phyloP scores from a whole-genome alignment of 2,113 vertebrate genomes.

The Gallinago undulata region DNA sequence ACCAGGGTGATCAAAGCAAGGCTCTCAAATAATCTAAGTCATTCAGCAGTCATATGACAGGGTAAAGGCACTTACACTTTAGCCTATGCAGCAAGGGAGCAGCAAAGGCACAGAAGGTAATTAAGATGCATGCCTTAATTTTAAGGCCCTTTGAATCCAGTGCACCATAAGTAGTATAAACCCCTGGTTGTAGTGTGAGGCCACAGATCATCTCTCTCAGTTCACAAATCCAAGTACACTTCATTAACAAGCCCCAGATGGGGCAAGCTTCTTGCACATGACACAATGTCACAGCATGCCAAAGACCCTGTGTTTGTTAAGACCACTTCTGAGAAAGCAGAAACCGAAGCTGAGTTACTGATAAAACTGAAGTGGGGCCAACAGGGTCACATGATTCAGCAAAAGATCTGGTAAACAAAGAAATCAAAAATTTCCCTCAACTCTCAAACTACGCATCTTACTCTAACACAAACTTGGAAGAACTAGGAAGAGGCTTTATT shows the following conservation, averaged over 20 bases:
- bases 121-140: neutral
- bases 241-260: neutral
- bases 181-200: rapidly evolving
- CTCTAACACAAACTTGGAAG: neutral
- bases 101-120: neutral
- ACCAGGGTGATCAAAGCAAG: neutral
- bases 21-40: neutral
- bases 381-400: neutral
- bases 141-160: neutral
- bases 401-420: neutral
- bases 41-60: neutral
- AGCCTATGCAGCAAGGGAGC: rapidly evolving
- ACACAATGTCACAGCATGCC: neutral
- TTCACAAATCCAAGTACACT: neutral
- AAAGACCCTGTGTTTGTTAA: neutral
- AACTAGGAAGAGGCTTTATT: neutral
- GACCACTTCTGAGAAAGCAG: neutral
- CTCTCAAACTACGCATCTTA: neutral
- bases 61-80: neutral
- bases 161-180: neutral
- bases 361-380: neutral
- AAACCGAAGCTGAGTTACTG: neutral
- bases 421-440: neutral
- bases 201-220: neutral
- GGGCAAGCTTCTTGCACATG: neutral